Evolutionary conservation across 1,140 invertebrate species (phyloP).

Genomic region (Plutomurus gul): DNA sequence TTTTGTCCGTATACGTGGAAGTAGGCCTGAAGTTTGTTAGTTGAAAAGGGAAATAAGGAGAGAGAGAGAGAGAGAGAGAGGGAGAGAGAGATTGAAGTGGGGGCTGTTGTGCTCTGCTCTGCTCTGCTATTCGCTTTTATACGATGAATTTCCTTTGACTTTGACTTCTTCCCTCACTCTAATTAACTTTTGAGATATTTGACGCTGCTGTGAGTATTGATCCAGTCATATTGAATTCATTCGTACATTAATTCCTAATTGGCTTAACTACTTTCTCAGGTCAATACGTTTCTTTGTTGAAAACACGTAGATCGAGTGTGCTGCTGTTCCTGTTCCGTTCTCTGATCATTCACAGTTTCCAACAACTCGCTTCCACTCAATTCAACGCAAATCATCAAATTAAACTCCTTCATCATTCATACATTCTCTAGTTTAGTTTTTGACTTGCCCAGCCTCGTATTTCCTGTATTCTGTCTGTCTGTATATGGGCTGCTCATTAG

Average conservation of each 20-base stretch:
- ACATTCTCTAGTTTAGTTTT: too few species aligned
- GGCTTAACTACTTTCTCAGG: slow-evolving; percentile 31
- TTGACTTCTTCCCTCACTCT: slow-evolving; percentile 28
- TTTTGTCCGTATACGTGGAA: not conserved
- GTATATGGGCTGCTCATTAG: too few species aligned
- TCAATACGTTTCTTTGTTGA: slow-evolving; percentile 7
- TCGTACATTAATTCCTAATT: slow-evolving; percentile 41
- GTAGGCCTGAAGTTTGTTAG: slow-evolving; percentile 19
- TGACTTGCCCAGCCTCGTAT: too few species aligned
- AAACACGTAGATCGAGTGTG: not conserved
- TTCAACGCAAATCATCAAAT: too few species aligned
- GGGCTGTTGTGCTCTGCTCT: not conserved
- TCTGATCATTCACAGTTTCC: slow-evolving; percentile 11
- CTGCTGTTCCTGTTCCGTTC: not conserved
- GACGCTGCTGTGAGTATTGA: slow-evolving; percentile 25
- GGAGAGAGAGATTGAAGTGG: not conserved
- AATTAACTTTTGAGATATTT: slow-evolving; percentile 39
- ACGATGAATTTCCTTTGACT: slow-evolving; percentile 18
- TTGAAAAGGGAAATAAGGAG: not conserved
- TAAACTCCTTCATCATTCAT: too few species aligned
- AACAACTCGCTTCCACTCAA: too few species aligned
- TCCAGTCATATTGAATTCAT: slow-evolving; percentile 7
- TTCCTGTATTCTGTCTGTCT: too few species aligned
- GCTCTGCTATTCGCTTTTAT: not conserved
- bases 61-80: not conserved